Conservation (phyloP, 2,888 invertebrate genomes). For the Sinohyriopsis cumingii region DNA sequence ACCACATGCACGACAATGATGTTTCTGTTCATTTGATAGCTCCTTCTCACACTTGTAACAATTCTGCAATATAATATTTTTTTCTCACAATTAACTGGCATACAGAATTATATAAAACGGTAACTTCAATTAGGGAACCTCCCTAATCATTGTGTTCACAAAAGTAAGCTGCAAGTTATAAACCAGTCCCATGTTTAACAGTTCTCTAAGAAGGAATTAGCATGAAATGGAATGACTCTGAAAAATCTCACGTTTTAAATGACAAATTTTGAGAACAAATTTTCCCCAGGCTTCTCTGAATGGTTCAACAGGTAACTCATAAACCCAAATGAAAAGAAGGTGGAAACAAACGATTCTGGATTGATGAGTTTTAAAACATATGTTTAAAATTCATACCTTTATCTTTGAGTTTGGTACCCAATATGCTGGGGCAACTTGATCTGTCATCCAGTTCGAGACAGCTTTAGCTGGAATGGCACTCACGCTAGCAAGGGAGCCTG, state of each 20-base stretch:
- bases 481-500: conserved; percentile 79
- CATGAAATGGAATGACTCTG: too few species aligned
- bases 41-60: conserved; percentile 79
- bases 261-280: too few species aligned
- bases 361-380: too few species aligned
- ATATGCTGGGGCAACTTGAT: conserved; percentile 84
- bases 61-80: conserved; percentile 72
- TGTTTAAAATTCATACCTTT: conserved; percentile 72
- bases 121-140: not conserved
- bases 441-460: conserved; percentile 83
- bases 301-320: too few species aligned
- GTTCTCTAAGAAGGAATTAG: too few species aligned
- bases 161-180: not conserved
- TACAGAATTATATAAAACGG: not conserved
- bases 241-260: too few species aligned
- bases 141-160: not conserved
- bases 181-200: too few species aligned
- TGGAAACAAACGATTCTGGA: too few species aligned
- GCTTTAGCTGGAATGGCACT: conserved; percentile 82
- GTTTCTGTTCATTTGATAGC: conserved; percentile 66
- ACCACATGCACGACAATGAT: conserved; percentile 85
- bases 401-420: conserved; percentile 87
- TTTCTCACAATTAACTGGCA: not conserved
- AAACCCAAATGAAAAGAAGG: too few species aligned
- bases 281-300: too few species aligned